Evolutionary conservation across 1,140 invertebrate genomes (phyloP).

Genomic region (Leptinotarsa defecta): DNA sequence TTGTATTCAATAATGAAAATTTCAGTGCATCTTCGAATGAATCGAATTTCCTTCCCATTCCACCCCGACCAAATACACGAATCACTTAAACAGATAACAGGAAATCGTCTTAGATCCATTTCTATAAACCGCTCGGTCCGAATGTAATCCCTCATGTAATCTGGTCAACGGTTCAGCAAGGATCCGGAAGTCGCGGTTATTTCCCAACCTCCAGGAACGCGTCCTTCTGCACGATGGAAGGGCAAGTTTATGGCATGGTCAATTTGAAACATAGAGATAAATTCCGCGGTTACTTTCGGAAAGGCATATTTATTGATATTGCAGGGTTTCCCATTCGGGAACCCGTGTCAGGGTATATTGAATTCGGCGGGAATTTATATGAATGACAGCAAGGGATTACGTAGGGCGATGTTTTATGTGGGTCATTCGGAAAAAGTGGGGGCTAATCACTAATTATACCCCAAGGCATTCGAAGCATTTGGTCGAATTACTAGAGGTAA

Average conservation of each 20-base stretch:
- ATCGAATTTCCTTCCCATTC: too few species aligned
- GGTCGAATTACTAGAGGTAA: too few species aligned
- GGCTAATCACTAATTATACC: too few species aligned
- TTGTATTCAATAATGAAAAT: too few species aligned
- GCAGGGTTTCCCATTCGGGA: background rate
- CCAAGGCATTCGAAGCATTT: too few species aligned
- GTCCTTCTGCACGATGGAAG: background rate
- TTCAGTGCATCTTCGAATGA: too few species aligned
- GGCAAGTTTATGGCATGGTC: background rate
- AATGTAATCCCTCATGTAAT: background rate
- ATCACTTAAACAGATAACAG: too few species aligned
- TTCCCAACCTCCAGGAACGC: background rate
- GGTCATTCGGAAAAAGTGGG: too few species aligned
- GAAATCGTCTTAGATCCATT: too few species aligned
- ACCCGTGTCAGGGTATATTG: background rate
- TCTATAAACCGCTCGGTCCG: too few species aligned
- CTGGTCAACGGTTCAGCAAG: background rate
- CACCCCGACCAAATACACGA: too few species aligned
- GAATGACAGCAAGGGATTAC: background rate
- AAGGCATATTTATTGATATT: slow-evolving; percentile 4
- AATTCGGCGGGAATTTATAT: background rate
- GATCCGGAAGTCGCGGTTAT: background rate
- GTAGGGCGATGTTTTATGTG: too few species aligned
- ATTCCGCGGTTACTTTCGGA: background rate
- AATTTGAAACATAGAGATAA: background rate